A percentile compares a stretch with the other conserved stretches of the same genome.
Evolutionary conservation across 2,888 invertebrate genomes (phyloP).

Genomic region (Pseudeuparius sepicola): DNA sequence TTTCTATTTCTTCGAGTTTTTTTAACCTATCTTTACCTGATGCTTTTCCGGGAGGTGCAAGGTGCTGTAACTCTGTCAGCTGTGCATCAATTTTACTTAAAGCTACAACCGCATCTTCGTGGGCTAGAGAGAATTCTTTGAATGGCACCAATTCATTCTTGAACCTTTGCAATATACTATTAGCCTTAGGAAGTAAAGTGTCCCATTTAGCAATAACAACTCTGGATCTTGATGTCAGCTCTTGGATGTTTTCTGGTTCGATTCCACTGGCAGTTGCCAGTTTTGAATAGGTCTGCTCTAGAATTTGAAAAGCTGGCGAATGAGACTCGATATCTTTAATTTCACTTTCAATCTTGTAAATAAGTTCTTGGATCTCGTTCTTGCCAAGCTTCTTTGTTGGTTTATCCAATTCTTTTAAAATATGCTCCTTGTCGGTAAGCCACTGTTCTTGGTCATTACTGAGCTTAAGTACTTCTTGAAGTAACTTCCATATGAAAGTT

Average conservation of each 20-base stretch:
- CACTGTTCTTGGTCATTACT: conserved; percentile 50
- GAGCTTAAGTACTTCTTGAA: conserved; percentile 49
- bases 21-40: conserved; percentile 37
- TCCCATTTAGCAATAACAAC: conserved; percentile 55
- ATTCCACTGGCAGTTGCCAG: conserved; percentile 56
- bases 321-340: conserved; percentile 47
- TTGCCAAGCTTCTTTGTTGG: conserved; percentile 46
- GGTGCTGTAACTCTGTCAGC: conserved; percentile 58
- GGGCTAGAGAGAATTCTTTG: conserved; percentile 59
- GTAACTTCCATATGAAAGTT: conserved; percentile 47
- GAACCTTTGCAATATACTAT: conserved; percentile 47
- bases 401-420: conserved; percentile 49
- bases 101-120: conserved; percentile 59
- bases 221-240: conserved; percentile 51
- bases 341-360: conserved; percentile 46
- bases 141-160: conserved; percentile 50
- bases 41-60: conserved; percentile 42
- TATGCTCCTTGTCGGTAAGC: conserved; percentile 52
- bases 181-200: conserved; percentile 48
- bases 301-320: conserved; percentile 46
- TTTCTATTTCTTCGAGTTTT: conserved; percentile 46
- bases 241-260: conserved; percentile 58
- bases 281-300: conserved; percentile 62
- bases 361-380: conserved; percentile 49
- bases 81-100: conserved; percentile 63